A percentile compares a stretch with the other conserved stretches of the same genome.
These are phyloP conservation scores for Pseudochirops cupreus DNA, from an alignment of 2,797 vertebrate genomes.

Conservation along the genomic window DNA sequence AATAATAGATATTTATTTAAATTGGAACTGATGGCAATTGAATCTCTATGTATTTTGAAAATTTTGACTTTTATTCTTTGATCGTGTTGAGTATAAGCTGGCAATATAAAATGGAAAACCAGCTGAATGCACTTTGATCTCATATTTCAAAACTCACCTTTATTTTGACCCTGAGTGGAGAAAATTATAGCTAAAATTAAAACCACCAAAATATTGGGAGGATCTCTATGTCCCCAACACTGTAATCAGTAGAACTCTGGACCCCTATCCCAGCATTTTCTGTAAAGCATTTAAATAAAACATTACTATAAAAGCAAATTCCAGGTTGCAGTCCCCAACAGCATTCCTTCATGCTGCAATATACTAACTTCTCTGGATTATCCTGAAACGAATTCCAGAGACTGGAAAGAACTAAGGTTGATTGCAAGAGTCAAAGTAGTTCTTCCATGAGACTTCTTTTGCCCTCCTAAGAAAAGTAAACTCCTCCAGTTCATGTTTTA, in stretches of 20 bases:
- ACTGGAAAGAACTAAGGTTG: constrained; percentile 26
- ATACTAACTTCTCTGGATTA: neutral
- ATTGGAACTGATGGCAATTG: neutral
- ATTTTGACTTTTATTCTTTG: neutral
- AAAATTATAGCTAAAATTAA: neutral
- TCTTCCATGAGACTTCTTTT: neutral
- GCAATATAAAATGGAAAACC: neutral
- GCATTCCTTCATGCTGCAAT: neutral
- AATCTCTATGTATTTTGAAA: neutral
- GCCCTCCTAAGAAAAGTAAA: constrained; percentile 13
- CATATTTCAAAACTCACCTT: neutral
- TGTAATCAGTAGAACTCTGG: neutral
- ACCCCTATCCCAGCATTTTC: neutral
- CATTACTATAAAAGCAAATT: neutral
- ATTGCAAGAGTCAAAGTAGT: neutral
- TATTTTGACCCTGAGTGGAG: neutral
- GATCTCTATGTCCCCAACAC: neutral
- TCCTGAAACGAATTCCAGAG: constrained; percentile 16
- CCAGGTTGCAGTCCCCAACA: neutral
- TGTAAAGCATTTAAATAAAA: neutral
- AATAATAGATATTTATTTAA: rapidly evolving
- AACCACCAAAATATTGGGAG: neutral
- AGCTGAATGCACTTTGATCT: neutral
- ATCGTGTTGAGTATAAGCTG: neutral
- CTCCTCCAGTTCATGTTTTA: neutral